phyloP scores from a whole-genome alignment of 2,797 vertebrate species.

The Falco naumanni region DNA sequence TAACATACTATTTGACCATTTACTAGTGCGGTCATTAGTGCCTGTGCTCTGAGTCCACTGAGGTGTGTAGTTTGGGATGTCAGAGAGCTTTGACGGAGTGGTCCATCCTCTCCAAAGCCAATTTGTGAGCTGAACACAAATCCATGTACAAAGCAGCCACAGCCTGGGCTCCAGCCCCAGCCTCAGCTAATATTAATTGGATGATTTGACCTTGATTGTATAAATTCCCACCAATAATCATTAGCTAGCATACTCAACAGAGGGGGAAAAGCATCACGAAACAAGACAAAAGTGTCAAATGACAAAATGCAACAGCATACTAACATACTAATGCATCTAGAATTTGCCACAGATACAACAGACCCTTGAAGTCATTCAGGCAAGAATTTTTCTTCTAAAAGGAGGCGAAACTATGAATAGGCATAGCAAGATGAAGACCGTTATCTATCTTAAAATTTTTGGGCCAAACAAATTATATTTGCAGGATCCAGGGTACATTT shows the following conservation, averaged over 20 bases:
- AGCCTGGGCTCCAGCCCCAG: background rate
- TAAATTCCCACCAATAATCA: background rate
- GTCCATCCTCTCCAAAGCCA: background rate
- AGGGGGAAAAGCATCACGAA: background rate
- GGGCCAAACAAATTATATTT: background rate
- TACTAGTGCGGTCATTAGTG: background rate
- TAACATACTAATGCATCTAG: background rate
- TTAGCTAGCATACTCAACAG: background rate
- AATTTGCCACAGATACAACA: background rate
- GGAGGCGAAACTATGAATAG: background rate
- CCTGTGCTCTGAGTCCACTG: background rate
- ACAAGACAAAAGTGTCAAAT: background rate
- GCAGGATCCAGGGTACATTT: background rate
- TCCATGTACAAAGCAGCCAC: rapidly evolving
- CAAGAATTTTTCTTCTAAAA: background rate
- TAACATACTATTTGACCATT: background rate
- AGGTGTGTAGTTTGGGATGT: background rate
- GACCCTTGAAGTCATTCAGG: background rate
- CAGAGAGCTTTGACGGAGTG: background rate
- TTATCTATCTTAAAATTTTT: background rate
- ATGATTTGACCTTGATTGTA: background rate
- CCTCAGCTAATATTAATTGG: background rate
- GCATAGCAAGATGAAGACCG: background rate
- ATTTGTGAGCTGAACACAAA: background rate
- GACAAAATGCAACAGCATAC: background rate